These are phyloP conservation scores for Glossophaga mutica DNA, from an alignment of 2,797 vertebrate genomes.

Conservation along the genomic window DNA sequence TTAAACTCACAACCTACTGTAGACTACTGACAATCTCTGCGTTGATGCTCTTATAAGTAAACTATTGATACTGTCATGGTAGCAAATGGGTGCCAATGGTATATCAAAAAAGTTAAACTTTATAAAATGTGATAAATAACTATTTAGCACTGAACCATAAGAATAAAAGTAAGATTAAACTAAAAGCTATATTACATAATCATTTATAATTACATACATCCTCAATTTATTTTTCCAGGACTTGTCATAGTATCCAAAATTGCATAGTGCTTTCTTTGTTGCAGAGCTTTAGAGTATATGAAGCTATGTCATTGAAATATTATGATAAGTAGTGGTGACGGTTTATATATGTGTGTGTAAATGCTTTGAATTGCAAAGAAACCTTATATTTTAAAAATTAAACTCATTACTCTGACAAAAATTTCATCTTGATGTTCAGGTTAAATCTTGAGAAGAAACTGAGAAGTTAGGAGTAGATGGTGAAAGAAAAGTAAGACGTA, in stretches of 20 bases:
- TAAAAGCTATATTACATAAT: neutral
- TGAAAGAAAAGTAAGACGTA: slow-evolving; percentile 18
- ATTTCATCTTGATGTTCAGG: neutral
- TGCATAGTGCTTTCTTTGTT: neutral
- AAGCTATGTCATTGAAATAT: slow-evolving; percentile 11
- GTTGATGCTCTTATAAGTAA: neutral
- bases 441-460: slow-evolving; percentile 34
- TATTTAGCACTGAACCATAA: neutral
- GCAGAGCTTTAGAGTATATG: neutral
- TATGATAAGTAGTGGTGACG: neutral
- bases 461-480: neutral
- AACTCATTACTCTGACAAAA: slow-evolving; percentile 7
- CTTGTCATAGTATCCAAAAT: neutral
- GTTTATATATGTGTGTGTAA: neutral
- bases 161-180: neutral
- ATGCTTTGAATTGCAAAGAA: neutral
- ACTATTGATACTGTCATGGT: neutral
- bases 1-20: neutral
- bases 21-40: neutral
- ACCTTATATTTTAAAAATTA: slow-evolving; percentile 26
- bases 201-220: neutral
- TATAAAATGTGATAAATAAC: neutral
- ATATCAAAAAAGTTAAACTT: neutral
- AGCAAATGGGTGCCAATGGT: neutral
- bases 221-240: neutral